phyloP scores from a whole-genome alignment of 2,888 invertebrate species.

The Agrypnus murinus region DNA sequence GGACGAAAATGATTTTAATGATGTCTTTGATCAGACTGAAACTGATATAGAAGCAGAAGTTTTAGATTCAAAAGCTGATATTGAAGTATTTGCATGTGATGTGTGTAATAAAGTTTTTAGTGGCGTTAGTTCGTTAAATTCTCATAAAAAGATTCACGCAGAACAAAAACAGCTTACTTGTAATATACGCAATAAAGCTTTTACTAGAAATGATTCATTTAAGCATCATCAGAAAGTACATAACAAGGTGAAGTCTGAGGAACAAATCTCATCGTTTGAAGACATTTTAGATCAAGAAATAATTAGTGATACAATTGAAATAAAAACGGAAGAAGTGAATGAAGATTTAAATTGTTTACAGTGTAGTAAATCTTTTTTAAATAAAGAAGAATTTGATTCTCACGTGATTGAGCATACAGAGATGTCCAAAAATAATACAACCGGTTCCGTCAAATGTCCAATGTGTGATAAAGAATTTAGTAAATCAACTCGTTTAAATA shows the following conservation, averaged over 20 bases:
- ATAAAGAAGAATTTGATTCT: conserved; percentile 40
- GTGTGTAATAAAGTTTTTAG: conserved; percentile 72
- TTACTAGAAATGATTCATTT: conserved; percentile 64
- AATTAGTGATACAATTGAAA: conserved; percentile 43
- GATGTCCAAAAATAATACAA: not conserved
- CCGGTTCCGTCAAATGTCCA: conserved; percentile 69
- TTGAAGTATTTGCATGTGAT: conserved; percentile 64
- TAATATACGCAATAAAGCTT: conserved; percentile 64
- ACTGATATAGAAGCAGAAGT: conserved; percentile 27
- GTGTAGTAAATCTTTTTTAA: conserved; percentile 42
- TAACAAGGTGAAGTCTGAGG: conserved; percentile 62
- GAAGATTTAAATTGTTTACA: conserved; percentile 45
- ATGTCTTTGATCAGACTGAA: conserved; percentile 22
- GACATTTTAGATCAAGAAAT: conserved; percentile 35
- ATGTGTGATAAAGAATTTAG: conserved; percentile 74
- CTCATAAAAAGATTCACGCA: conserved; percentile 56
- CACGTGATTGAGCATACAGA: conserved; percentile 43
- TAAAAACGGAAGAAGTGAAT: conserved; percentile 37
- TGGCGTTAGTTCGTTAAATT: conserved; percentile 62
- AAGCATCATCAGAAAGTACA: conserved; percentile 66
- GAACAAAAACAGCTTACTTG: conserved; percentile 60
- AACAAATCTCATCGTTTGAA: conserved; percentile 42
- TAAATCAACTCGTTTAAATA: conserved; percentile 73
- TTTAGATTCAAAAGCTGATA: not conserved
- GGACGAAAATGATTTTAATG: conserved; percentile 37